Percentiles rank a stretch among this genome's conserved stretches.
phyloP scores from a whole-genome alignment of 2,888 invertebrate genomes.

The Phalera bucephala region DNA sequence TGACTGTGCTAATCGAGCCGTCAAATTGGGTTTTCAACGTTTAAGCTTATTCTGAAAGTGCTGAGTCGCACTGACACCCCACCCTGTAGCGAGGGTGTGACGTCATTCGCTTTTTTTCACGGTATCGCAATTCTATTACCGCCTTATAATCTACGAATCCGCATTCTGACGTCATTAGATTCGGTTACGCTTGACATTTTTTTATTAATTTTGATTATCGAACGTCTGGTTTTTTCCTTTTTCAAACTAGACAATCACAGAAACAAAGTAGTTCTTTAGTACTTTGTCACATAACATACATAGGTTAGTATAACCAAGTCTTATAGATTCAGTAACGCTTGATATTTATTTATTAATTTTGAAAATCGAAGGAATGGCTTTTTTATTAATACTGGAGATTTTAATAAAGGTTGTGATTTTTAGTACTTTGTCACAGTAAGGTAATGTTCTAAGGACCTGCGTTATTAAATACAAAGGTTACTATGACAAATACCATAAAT shows the following conservation, averaged over 20 bases:
- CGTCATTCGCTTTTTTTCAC: constrained; percentile 62
- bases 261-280: no score
- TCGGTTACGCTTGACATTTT: constrained; percentile 41
- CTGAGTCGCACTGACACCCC: constrained; percentile 70
- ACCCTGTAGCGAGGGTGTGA: constrained; percentile 47
- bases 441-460: no score
- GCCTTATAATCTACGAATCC: constrained; percentile 28
- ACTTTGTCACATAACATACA: no score
- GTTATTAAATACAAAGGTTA: no score
- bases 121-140: constrained; percentile 63
- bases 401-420: no score
- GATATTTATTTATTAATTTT: constrained; percentile 20
- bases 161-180: constrained; percentile 43
- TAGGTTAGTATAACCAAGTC: no score
- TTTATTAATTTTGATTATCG: constrained; percentile 20
- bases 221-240: constrained; percentile 30
- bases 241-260: no score
- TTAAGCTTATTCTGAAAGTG: constrained; percentile 73
- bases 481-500: no score
- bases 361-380: constrained; percentile 22
- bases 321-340: background rate
- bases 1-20: constrained; percentile 70
- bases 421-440: no score
- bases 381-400: no score
- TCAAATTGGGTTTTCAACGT: constrained; percentile 79